Base-by-base conservation (phyloP, 2,888 invertebrate species). In the Linnaemya tessellans region DNA sequence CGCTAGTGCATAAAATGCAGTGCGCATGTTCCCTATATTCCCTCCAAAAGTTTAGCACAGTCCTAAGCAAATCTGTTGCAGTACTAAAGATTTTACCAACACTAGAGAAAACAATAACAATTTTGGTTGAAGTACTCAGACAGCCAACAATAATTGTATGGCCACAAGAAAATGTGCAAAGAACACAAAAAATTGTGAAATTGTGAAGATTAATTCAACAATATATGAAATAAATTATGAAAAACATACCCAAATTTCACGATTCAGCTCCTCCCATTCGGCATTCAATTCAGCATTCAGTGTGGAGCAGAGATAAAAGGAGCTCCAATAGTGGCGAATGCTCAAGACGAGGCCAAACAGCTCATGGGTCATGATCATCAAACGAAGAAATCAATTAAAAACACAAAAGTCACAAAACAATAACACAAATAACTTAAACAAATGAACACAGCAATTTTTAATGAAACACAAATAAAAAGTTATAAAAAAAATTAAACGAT, bases 201-300 rank as follows among this genome's bases (percentile, higher is more conserved):
- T 30, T 30, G 5, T 30, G 30, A 2, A 30, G 5, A 30, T 30
- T 2, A 51, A 41, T 7, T n/a, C 8, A 49, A 65, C 1, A 22
- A 41, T 15, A 43, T 15, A 84, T 65, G 30, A 56, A 64, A 58
- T 43, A 64, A 56, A 25, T 38, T 7, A 18, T 73, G 75, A 20
- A 87, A 84, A 88, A 90, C 92, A 84, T 86, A 92, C 92, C 92
- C 91, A 91, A 87, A 92, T 92, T 41, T 92, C 91, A 30, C 2
- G 30, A 30, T 30, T 30, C 5, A 30, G 3, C 3, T 30, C 30
- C 30, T 30, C 30, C 30, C 30, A 30, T 30, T 30, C 30, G 30
- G 2, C 30, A 30, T 30, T 30, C 5, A 30, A 30, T 30, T 5
- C 30, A 30, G 30, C 30, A 30, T 30, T 5, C 5, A 30, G 30